Percentiles rank a stretch among this genome's conserved stretches.
These are phyloP conservation scores for Peromyscus nudipes DNA, from an alignment of 2,797 vertebrate species.

Conservation along the genomic window DNA sequence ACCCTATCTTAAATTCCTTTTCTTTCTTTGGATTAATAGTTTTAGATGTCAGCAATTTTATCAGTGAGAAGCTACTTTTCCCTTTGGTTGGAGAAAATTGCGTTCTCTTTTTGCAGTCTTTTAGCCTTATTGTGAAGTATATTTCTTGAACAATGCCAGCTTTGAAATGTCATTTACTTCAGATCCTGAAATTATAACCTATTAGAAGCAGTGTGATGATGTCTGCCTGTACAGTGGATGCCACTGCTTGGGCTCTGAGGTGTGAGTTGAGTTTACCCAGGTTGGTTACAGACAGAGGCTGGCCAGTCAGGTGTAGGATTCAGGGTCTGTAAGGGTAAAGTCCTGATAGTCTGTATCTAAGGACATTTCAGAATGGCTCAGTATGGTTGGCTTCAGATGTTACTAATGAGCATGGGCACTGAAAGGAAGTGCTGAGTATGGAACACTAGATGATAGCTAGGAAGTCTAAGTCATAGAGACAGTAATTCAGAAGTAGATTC, in stretches of 20 bases:
- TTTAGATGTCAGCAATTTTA: constrained; percentile 73
- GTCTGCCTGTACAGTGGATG: background rate
- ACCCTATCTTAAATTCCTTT: constrained; percentile 62
- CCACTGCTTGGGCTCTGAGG: background rate
- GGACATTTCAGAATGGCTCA: background rate
- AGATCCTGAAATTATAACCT: constrained; percentile 51
- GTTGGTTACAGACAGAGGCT: background rate
- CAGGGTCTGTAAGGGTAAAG: background rate
- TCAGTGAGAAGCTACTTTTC: constrained; percentile 67
- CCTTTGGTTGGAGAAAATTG: constrained; percentile 69
- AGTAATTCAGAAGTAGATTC: background rate
- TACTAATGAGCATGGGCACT: background rate
- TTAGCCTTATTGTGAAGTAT: constrained; percentile 70
- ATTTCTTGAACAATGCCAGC: constrained; percentile 61
- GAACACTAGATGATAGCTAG: background rate
- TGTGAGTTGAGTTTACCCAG: background rate
- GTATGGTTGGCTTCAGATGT: background rate
- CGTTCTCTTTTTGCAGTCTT: constrained; percentile 51
- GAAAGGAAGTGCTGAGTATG: background rate
- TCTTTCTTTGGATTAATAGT: constrained; percentile 49
- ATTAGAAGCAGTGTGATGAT: background rate
- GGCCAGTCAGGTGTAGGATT: background rate
- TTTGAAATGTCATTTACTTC: constrained; percentile 64
- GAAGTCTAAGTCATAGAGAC: background rate
- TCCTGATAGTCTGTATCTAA: background rate